Evolutionary conservation across 2,888 invertebrate species (phyloP).

Genomic region (Coleophora flavipennella): DNA sequence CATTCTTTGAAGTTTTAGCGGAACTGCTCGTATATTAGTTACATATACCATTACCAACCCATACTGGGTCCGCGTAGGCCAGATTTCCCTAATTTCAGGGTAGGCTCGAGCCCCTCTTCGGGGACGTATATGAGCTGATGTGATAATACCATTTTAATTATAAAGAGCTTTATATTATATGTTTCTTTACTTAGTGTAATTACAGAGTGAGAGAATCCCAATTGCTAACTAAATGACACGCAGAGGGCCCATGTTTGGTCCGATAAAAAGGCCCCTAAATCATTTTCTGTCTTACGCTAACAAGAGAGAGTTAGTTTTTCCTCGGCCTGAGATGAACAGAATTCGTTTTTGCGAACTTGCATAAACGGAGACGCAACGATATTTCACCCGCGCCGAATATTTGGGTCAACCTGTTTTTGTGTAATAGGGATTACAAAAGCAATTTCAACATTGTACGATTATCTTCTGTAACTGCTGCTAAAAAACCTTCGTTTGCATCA

Average conservation of each 20-base stretch:
- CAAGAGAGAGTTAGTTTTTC: constrained; percentile 46
- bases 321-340: constrained; percentile 38
- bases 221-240: constrained; percentile 52
- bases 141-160: not conserved
- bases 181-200: constrained; percentile 45
- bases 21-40: no score
- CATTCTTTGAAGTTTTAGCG: no score
- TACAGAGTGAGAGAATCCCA: constrained; percentile 41
- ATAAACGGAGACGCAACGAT: constrained; percentile 63
- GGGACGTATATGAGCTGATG: no score
- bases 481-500: constrained; percentile 52
- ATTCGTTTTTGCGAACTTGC: constrained; percentile 67
- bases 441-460: constrained; percentile 53
- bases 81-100: no score
- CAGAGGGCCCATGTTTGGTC: constrained; percentile 42
- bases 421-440: constrained; percentile 65
- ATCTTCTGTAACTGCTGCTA: constrained; percentile 59
- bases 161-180: not conserved
- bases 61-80: no score
- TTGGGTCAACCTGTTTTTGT: constrained; percentile 71
- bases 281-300: constrained; percentile 42
- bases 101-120: no score
- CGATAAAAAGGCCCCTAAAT: constrained; percentile 29
- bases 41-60: no score
- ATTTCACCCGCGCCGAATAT: constrained; percentile 62